A percentile compares a stretch with the other conserved stretches of the same genome.
These are phyloP conservation scores for Psophia crepitans DNA, from an alignment of 2,113 vertebrate genomes.

Conservation along the genomic window DNA sequence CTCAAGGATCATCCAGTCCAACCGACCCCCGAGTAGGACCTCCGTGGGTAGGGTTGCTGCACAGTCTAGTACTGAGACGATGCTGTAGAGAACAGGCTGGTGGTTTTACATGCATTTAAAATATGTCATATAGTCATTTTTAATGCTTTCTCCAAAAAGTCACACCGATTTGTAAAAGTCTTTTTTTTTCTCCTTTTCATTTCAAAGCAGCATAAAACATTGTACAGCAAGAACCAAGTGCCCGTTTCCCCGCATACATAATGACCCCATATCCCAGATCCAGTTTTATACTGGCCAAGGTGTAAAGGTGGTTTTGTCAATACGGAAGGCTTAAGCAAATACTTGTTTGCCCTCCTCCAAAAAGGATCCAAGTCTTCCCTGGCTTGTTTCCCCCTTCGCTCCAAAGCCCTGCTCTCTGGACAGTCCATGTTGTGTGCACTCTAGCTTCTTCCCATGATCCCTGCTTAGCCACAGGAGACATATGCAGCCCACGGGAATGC, in stretches of 20 bases:
- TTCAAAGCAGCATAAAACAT: not conserved
- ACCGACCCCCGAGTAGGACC: not conserved
- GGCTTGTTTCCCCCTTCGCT: not conserved
- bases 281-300: not conserved
- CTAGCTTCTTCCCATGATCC: not conserved
- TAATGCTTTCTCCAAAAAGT: not conserved
- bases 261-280: not conserved
- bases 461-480: not conserved
- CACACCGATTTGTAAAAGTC: not conserved
- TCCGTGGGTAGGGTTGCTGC: not conserved
- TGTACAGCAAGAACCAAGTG: not conserved
- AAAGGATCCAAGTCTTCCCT: not conserved
- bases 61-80: not conserved
- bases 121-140: not conserved
- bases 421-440: fast-evolving
- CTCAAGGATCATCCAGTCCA: too few relatives aligned
- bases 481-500: fast-evolving
- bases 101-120: not conserved
- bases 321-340: not conserved
- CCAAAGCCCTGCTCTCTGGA: not conserved
- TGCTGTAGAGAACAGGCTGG: not conserved
- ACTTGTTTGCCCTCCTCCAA: not conserved
- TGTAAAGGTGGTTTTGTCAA: not conserved
- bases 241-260: not conserved
- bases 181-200: not conserved